Evolutionary conservation across 2,888 invertebrate species (phyloP), one percentile per base, ranked within the genome.

Genomic region (Cephus nigrinus): DNA sequence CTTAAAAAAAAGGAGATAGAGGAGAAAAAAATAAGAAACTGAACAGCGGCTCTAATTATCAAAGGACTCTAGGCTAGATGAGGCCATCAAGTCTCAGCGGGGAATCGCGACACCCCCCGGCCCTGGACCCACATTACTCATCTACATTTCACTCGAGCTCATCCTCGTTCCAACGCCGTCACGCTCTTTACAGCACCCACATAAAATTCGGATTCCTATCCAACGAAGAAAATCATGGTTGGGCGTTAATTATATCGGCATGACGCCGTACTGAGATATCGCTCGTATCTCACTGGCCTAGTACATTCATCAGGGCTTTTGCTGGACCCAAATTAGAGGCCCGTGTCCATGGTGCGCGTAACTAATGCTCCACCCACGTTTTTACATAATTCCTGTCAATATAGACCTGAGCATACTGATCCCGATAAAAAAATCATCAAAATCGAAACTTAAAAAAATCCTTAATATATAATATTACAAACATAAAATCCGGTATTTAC

Each of bases 131-230:
- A 89, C 90, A 91, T 91, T 91, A 91, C 89, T 91, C 91, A 91
- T 90, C 89, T 88, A 86, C 88, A 87, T 89, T 87, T 89, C 86
- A 87, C 87, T 85, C 83, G 76, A 79, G 73, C 31, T 88, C 88
- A 88, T 90, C 90, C 89, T 89, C 89, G 90, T 90, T 90, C 89
- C 89, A 88, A 86, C 87, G 88, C 89, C 90, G 89, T 89, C 90
- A 89, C 88, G 88, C 89, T 88, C 89, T 88, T 90, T 90, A 90
- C 88, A 89, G 89, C 88, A 90, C 90, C 88, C 89, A 89, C 90
- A 90, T 90, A 90, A 90, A 90, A 89, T 90, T 88, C 87, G 88
- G 87, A 90, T 90, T 90, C 89, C 90, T 87, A 82, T 84, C 84
- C 85, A 83, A 80, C 85, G 74, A 68, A 35, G 71, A 73, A 76